A percentile compares a stretch with the other conserved stretches of the same genome.
Conservation (phyloP, 2,797 vertebrate genomes). For the Picus viridis region DNA sequence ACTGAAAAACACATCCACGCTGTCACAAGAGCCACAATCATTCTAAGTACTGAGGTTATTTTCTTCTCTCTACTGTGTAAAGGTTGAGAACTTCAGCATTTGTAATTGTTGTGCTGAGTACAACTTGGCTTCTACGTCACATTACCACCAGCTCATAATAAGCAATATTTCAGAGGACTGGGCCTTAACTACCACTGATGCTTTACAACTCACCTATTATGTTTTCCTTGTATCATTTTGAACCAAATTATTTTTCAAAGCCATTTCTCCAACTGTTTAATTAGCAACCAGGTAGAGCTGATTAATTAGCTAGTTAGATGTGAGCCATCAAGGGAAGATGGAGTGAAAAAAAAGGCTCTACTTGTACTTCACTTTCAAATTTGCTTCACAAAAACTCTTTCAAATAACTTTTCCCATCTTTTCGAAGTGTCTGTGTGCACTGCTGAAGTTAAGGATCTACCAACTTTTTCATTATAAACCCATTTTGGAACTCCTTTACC, state of each 20-base stretch:
- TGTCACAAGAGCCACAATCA: background rate
- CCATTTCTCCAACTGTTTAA: slow-evolving; percentile 3
- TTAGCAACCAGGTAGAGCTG: slow-evolving; percentile 44
- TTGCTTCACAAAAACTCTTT: background rate
- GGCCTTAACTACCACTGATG: background rate
- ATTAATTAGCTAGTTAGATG: slow-evolving; percentile 20
- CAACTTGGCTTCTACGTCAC: background rate
- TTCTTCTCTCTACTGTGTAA: background rate
- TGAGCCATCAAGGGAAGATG: background rate
- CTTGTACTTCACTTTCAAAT: background rate
- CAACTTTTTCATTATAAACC: slow-evolving; percentile 25
- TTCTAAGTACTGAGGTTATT: background rate
- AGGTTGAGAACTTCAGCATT: slow-evolving; percentile 1
- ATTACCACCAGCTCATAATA: background rate
- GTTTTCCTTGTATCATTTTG: background rate
- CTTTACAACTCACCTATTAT: background rate
- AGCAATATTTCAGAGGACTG: background rate
- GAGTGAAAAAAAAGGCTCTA: background rate
- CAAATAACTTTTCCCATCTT: background rate
- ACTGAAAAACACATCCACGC: background rate
- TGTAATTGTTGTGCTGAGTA: background rate
- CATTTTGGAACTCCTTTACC: background rate
- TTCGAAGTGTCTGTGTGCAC: background rate
- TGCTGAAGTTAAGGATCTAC: background rate
- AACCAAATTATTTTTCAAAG: slow-evolving; percentile 27